These are phyloP conservation scores for Achatina immaculata DNA, from an alignment of 1,140 invertebrate genomes.

Conservation along the genomic window DNA sequence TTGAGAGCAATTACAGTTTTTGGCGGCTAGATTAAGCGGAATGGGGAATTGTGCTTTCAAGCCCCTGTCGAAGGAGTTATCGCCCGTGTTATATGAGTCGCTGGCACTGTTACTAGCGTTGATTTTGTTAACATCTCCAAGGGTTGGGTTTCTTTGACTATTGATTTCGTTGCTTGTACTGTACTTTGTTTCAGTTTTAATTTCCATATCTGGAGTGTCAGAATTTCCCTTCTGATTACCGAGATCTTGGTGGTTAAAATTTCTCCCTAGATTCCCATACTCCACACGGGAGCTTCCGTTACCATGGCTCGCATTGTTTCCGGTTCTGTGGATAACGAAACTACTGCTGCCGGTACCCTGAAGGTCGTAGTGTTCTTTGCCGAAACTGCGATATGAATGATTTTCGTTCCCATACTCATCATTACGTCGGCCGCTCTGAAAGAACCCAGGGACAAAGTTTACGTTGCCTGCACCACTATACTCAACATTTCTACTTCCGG, in stretches of 20 bases:
- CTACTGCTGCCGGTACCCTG: background rate
- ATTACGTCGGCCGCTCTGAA: background rate
- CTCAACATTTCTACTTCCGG: background rate
- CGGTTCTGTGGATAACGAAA: background rate
- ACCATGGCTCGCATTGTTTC: too few species aligned
- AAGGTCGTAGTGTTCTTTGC: background rate
- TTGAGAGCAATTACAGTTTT: background rate
- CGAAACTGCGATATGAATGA: background rate
- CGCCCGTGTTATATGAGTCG: background rate
- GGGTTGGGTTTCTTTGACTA: too few species aligned
- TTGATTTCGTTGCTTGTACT: too few species aligned
- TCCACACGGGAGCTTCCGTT: too few species aligned
- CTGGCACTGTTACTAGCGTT: background rate
- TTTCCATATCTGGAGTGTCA: too few species aligned
- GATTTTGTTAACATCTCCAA: too few species aligned
- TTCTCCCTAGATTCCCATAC: too few species aligned
- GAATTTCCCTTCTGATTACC: too few species aligned
- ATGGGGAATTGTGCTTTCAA: background rate
- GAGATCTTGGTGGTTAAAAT: too few species aligned
- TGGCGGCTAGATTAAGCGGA: too few species aligned
- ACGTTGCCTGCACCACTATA: background rate
- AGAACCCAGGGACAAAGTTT: background rate
- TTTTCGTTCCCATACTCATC: background rate
- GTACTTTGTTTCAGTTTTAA: too few species aligned
- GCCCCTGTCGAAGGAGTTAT: background rate